These are phyloP conservation scores for Ptychadena robeensis DNA, from an alignment of 2,797 vertebrate genomes.

Conservation along the genomic window DNA sequence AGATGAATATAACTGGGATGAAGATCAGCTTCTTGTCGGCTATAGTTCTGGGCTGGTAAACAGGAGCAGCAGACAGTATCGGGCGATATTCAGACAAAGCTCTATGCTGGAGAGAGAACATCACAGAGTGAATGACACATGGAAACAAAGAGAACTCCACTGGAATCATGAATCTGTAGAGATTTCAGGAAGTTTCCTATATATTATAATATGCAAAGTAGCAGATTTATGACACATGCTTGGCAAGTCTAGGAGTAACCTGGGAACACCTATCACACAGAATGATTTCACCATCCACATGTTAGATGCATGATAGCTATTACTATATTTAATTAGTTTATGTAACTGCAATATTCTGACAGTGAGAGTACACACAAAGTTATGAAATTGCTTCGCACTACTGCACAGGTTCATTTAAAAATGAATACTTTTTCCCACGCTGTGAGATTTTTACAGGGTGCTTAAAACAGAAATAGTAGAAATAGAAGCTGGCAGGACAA, in stretches of 20 bases:
- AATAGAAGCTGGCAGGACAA: too few species aligned
- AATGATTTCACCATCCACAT: neutral
- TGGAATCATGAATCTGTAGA: too few species aligned
- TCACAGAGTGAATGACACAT: slow-evolving; percentile 16
- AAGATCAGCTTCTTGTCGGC: slow-evolving; percentile 91
- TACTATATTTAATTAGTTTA: neutral
- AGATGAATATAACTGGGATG: slow-evolving; percentile 93
- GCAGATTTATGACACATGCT: too few species aligned
- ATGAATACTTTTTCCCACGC: too few species aligned
- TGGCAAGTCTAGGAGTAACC: too few species aligned
- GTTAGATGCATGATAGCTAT: neutral
- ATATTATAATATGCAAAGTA: too few species aligned
- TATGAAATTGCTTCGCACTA: too few species aligned
- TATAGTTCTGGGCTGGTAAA: slow-evolving; percentile 71
- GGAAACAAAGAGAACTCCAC: neutral
- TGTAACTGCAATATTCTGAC: neutral
- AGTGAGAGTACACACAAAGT: too few species aligned
- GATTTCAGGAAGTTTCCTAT: too few species aligned
- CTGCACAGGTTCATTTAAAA: too few species aligned
- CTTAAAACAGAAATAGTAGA: too few species aligned
- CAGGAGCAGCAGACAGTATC: slow-evolving; percentile 76
- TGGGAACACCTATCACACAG: neutral
- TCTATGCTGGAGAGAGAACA: slow-evolving; percentile 74
- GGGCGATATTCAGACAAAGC: slow-evolving; percentile 94
- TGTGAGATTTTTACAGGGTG: too few species aligned